phyloP scores from a whole-genome alignment of 2,113 vertebrate species.

The Corydoras maculifer region DNA sequence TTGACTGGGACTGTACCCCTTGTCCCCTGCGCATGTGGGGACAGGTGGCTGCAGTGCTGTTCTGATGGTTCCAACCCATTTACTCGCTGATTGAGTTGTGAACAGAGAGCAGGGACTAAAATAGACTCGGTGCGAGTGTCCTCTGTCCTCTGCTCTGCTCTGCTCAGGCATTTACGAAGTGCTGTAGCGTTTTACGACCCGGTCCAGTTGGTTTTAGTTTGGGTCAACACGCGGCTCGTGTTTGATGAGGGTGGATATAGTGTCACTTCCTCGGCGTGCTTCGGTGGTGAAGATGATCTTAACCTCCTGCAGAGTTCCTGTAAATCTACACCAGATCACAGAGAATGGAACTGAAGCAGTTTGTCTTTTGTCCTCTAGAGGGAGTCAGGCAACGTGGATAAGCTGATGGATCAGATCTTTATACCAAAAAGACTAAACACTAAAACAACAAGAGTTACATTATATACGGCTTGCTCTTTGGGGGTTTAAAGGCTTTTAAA shows the following conservation, averaged over 20 bases:
- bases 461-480: too few species aligned
- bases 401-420: too few species aligned
- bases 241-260: background rate
- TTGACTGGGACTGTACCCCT: too few species aligned
- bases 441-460: too few species aligned
- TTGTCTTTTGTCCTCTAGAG: conserved; percentile 29
- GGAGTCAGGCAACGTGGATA: background rate
- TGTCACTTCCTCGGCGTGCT: background rate
- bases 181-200: background rate
- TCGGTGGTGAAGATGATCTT: background rate
- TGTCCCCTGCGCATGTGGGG: too few species aligned
- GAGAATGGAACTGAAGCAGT: background rate
- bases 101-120: conserved; percentile 15
- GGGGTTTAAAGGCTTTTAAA: too few species aligned
- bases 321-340: too few species aligned
- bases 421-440: too few species aligned
- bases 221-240: background rate
- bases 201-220: too few species aligned
- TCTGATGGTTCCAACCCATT: conserved; percentile 18
- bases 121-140: conserved; percentile 7
- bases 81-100: conserved; percentile 5
- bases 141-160: background rate
- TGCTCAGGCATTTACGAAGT: too few species aligned
- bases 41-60: conserved; percentile 16
- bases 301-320: background rate